Evolutionary conservation across 2,797 vertebrate species (phyloP), one percentile per base, ranked within the genome.

Genomic region (Neoniphon sammara): DNA sequence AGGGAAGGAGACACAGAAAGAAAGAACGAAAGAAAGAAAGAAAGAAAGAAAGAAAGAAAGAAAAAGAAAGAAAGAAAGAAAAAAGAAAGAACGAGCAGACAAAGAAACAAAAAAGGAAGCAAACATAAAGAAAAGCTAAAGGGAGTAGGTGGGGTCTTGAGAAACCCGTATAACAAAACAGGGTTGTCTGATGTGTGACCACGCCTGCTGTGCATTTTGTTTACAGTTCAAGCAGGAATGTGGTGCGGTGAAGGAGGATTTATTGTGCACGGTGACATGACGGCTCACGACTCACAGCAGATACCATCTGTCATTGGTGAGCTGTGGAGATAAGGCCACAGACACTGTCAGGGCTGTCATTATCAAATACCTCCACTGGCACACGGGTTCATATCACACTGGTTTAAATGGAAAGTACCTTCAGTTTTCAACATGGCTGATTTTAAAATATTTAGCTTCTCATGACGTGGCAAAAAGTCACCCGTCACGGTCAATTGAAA

Each of bases 241-340:
- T 25, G 55, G 55, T 44, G 49, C 25, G 66, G 5, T 23, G 70
- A 70, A 54, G 47, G 23, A 78, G 59, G 67, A 34, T n/a, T 54
- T 11, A 54, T 68, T 70, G 61, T 69, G 69, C 18, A 36, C 4
- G 2, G 62, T 44, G 80, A 83, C 67, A 59, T 27, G 70, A 70
- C 4, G 5, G 56, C 83, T 85, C 80, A 50, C 34, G 20, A 78
- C 80, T 69, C 46, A 56, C 72, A 81, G 70, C 54, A 72, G 78
- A 90, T 81, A 83, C 66, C 73, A 86, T 85, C 86, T 87, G 85
- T 82, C 85, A 85, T 66, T 81, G 75, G 78, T 68, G 52, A 34
- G 66, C 68, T 20, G 52, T 1, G 7, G 53, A 75, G 84, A 90
- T 86, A 84, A 71, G 55, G 25, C 20, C 31, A 34, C 64, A 77